Evolutionary conservation across 2,113 vertebrate genomes (phyloP), one percentile per base, ranked within the genome.

Genomic region (Gambusia holbrooki): DNA sequence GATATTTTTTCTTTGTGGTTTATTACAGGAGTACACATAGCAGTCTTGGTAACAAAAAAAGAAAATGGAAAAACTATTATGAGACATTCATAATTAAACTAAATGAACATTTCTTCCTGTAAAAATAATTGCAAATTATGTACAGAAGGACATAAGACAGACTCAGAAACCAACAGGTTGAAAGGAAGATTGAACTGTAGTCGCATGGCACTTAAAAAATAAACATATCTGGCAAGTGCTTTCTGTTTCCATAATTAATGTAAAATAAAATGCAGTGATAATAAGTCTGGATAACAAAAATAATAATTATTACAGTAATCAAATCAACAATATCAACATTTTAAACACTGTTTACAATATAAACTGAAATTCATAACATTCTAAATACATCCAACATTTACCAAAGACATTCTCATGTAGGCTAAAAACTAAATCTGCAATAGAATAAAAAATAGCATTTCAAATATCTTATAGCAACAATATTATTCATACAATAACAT

Each of bases 301-400:
- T 87, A 90, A 91, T 89, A 92, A 93, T 93, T 93, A 95, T 92
- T 93, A 94, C 90, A 94, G 88, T 92, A 90, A 93, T 85, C 88
- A 91, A 97, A 97, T 92, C 76, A 95, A 96, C 95, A 96, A 97
- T 97, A 97, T 98, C 96, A 97, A 97, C 96, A 96, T 96, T 95
- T 91, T 96, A 94, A 95, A 96, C 95, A 89, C 94, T 93, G 95
- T 96, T 96, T 97, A 97, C 95, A 97, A 94, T 97, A 95, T 96
- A 93, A 60, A 95, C 90, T 88, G 88, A 93, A 95, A 95, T 96
- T 92, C 96, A 96, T 96, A 96, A 96, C 96, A 91, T 85, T 92
- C 97, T 97, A 96, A 96, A 97, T 96, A 98, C 95, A 97, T 96
- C 96, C 96, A 97, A 96, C 98, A 99, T 98, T 97, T 98, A 97